Evolutionary conservation across 2,113 vertebrate species (phyloP), one percentile per base, ranked within the genome.

Genomic region (Excalfactoria chinensis): DNA sequence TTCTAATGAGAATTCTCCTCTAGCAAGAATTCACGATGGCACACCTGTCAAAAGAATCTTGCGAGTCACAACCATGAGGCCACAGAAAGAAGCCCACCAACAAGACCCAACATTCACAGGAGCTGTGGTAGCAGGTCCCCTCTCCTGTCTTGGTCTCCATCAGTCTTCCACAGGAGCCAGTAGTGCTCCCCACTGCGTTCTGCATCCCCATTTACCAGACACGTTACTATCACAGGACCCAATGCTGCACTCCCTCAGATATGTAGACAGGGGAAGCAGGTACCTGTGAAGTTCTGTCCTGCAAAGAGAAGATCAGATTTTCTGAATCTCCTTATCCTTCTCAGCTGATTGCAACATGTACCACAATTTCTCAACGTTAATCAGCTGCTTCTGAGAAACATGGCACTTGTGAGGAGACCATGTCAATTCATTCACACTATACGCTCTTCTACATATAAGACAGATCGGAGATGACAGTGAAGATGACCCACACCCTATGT

Each of bases 401-500:
- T 7, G 18, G 43, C 79, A 51, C 35, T 82, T 77, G 9, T 1
- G 77, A 93, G 59, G 60, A 90, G 78, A 87, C 41, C 1, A 3
- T 46, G 73, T 51, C 64, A 51, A 75, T 73, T 90, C 88, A 90
- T 82, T 89, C 88, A 87, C 3, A 5, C 70, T 79, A 78, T 49
- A 86, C 6, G 3, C 91, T 77, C 23, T 43, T 63, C 73, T 37
- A 49, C 53, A 91, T 74, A 48, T 18, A 68, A 75, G 73, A 62
- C 68, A 92, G 80, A 95, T 89, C 86, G 53, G n/a, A 81, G 72
- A 86, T 91, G 84, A 94, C 72, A 89, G 68, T 80, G 60, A 91
- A 93, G 90, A 91, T 93, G 64, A 87, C 73, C 85, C 79, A 84
- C 85, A 88, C 93, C 90, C 68, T 68, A 77, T 40, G 68, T 3